Base-by-base conservation (phyloP, 2,888 invertebrate genomes). In the Capitulum mitella region DNA sequence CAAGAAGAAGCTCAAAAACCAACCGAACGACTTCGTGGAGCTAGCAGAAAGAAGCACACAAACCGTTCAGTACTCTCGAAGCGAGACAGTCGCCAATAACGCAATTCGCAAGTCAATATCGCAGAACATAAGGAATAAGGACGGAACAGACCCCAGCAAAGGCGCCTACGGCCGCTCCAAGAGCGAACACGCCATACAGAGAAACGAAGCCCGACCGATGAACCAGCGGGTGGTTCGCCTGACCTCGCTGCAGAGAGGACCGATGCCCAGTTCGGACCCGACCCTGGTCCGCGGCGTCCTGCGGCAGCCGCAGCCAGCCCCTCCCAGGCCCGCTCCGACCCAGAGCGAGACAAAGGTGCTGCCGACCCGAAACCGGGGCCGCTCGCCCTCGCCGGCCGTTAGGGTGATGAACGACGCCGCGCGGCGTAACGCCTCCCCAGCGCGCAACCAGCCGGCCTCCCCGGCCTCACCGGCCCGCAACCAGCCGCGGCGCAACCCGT, bases 41-140 rank as follows among this genome's bases (percentile, higher is more conserved):
- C 40, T 70, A 40, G 70, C 70, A 8, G 70, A 70, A 22, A 37
- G 70, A 37, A 70, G 70, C 26, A 70, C 70, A 2, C 70, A 70
- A 22, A 70, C 70, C 12, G 26, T 40, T 1, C 37, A 40, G 26
- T 26, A 70, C 37, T 40, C 70, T 1, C 70, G 40, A 40, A 70
- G 70, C 40, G 70, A 70, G 22, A 40, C 37, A 1, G 70, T 37
- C 3, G 40, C 64, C 64, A 19, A 32, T 3, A 16, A 34, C 6
- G 64, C 37, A 6, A 40, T 40, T 5, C 64, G 64, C 16, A 34
- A 64, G 22, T 64, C 64, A 1, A 6, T 3, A 10, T 64, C 64
- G 16, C 64, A 64, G 6, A 14, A 64, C 34, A 5, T 3, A 1
- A 26, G 64, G 37, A 34, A 14, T 19, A 70, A 29, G 5, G 8